Base-by-base conservation (phyloP, 2,113 vertebrate species). In the Gnathonemus longibarbis region DNA sequence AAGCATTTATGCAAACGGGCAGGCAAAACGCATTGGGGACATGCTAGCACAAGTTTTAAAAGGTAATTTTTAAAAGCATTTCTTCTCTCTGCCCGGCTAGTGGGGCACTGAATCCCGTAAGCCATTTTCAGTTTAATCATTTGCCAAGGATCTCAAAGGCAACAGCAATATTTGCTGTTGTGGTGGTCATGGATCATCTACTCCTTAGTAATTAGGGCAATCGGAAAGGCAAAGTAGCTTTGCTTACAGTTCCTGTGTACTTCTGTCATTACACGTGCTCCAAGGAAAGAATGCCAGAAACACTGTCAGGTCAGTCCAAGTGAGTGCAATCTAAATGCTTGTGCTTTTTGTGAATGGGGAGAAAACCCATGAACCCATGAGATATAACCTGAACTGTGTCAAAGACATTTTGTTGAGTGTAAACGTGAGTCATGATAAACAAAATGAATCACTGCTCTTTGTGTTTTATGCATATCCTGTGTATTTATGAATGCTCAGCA, bases 91-190 rank as follows among this genome's bases (percentile, higher is more conserved):
- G 11, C n/a, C 52, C 45, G 39, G n/a, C 15, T n/a, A 27, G 35
- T 3, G 24, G 39, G 46, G 42, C 80, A 27, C 24, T 11, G 7
- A 45, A 39, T 19, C 50, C 35, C 39, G 13, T 24, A 70, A 53
- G 31, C 35, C 50, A 62, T 62, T 80, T 58, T 11, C 24, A 45
- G 89, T 48, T 84, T 89, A 89, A 89, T 89, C 66, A 88, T 90
- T 90, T n/a, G 52, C 70, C 21, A 9, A 56, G 86, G 49, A 45
- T 42, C 17, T 70, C 50, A 42, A 13, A 90, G 66, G 62, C 85
- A 88, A 21, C 90, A 46, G 39, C 62, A 83, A 90, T 90, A 90
- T 90, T 56, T 80, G 90, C 87, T 74, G 90, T 31, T 46, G 27
- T 42, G 62, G 84, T 31, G 9, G 86, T 77, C 89, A 77, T 42